These are phyloP conservation scores for Megathymus violae DNA, from an alignment of 1,140 invertebrate genomes.

Conservation along the genomic window DNA sequence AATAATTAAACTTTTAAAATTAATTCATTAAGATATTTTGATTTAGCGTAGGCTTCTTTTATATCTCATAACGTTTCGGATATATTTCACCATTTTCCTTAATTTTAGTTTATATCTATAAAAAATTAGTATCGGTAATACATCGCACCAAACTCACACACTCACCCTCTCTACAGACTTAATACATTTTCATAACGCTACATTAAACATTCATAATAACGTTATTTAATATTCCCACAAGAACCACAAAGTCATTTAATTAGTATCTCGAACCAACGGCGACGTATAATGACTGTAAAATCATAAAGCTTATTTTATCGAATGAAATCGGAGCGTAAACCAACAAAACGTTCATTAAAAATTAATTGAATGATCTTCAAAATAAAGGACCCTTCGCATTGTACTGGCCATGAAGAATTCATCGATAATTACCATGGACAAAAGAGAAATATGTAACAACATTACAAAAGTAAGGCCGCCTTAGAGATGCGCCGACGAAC, in stretches of 20 bases:
- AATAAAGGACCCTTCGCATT: constrained; percentile 43
- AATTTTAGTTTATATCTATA: no score
- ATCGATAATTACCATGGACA: constrained; percentile 59
- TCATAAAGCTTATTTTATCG: constrained; percentile 8
- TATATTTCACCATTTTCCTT: no score
- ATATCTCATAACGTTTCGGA: no score
- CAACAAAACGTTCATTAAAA: constrained; percentile 46
- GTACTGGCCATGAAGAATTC: constrained; percentile 41
- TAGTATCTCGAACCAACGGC: constrained; percentile 6
- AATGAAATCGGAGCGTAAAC: constrained; percentile 38
- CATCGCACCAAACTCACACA: no score
- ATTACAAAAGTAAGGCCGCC: constrained; percentile 39
- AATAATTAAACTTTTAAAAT: no score
- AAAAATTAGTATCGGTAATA: no score
- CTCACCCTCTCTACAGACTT: no score
- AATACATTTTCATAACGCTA: no score
- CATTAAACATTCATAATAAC: background rate
- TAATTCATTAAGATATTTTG: no score
- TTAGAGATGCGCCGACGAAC: constrained; percentile 56
- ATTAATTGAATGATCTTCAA: constrained; percentile 58
- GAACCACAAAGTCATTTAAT: constrained; percentile 35
- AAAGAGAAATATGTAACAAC: constrained; percentile 53
- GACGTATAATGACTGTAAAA: constrained; percentile 13
- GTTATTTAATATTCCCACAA: constrained; percentile 1
- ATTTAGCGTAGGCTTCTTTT: no score